phyloP scores from a whole-genome alignment of 2,113 vertebrate genomes.

The Callopanchax toddi region DNA sequence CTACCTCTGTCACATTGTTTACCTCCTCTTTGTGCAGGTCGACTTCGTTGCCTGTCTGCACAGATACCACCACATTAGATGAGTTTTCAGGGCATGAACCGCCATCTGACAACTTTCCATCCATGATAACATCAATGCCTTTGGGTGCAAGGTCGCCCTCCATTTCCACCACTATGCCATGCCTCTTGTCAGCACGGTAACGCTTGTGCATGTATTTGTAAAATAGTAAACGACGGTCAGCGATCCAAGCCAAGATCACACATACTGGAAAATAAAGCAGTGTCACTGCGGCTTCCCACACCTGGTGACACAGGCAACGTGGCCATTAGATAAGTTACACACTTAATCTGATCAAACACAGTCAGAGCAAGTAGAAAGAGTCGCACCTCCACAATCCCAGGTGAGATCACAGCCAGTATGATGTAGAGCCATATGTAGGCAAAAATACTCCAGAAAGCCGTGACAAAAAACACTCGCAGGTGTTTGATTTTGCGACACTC shows the following conservation, averaged over 20 bases:
- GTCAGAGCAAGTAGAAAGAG: not conserved
- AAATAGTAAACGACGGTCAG: conserved; percentile 91
- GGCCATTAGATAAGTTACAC: not conserved
- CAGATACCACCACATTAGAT: conserved; percentile 61
- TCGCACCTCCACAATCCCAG: conserved; percentile 86
- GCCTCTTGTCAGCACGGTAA: conserved; percentile 89
- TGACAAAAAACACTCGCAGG: conserved; percentile 93
- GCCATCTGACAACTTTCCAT: conserved; percentile 76
- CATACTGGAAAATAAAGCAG: conserved; percentile 92
- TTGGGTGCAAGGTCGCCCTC: conserved; percentile 87
- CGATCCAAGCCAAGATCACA: conserved; percentile 93
- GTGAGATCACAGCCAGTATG: conserved; percentile 92
- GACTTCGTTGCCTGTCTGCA: conserved; percentile 83
- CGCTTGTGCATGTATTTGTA: conserved; percentile 94
- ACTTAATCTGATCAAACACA: not conserved
- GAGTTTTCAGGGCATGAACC: conserved; percentile 55
- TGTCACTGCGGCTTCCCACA: conserved; percentile 94
- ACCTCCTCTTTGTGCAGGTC: conserved; percentile 89
- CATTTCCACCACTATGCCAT: conserved; percentile 92
- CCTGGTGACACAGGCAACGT: conserved; percentile 52
- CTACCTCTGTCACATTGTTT: conserved; percentile 8
- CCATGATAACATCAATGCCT: conserved; percentile 83
- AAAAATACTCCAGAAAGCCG: conserved; percentile 94
- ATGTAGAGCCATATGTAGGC: conserved; percentile 97
- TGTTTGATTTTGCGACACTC: conserved; percentile 92